Conservation (phyloP, 2,888 invertebrate species). For the Dicycla oo region DNA sequence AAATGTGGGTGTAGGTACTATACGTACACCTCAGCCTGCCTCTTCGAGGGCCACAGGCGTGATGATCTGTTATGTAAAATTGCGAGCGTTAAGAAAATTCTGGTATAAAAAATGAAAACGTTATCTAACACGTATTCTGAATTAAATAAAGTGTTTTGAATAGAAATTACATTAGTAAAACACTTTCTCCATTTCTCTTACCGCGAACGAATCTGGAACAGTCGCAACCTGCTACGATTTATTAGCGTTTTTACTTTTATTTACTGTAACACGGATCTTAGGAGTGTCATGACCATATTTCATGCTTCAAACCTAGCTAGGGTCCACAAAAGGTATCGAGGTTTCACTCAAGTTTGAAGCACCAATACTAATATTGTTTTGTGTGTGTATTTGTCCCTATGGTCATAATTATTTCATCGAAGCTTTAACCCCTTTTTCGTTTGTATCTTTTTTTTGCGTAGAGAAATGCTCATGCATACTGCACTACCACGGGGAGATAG, state of each 20-base stretch:
- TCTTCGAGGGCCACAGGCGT: not conserved
- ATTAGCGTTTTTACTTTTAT: conserved; percentile 24
- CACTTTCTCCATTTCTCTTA: conserved; percentile 48
- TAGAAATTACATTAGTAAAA: conserved; percentile 47
- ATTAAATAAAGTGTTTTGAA: conserved; percentile 41
- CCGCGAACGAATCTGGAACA: conserved; percentile 34
- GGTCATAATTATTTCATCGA: too few species aligned
- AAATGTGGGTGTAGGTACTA: not conserved
- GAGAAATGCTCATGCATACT: too few species aligned
- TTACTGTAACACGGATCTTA: conserved; percentile 5
- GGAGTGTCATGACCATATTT: not conserved
- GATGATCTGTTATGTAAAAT: not conserved
- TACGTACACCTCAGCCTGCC: not conserved
- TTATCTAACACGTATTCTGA: conserved; percentile 43
- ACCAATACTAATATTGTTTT: too few species aligned
- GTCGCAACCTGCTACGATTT: conserved; percentile 20
- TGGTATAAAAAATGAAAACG: conserved; percentile 24
- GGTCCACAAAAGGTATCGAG: not conserved
- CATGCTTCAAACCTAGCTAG: not conserved
- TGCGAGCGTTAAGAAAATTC: not conserved
- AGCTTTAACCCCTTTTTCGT: too few species aligned
- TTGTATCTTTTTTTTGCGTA: too few species aligned
- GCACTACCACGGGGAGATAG: too few species aligned
- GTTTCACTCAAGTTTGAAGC: too few species aligned
- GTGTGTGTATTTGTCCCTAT: too few species aligned